Evolutionary conservation across 2,888 invertebrate species (phyloP).

Genomic region (Megalurothrips usitatus): DNA sequence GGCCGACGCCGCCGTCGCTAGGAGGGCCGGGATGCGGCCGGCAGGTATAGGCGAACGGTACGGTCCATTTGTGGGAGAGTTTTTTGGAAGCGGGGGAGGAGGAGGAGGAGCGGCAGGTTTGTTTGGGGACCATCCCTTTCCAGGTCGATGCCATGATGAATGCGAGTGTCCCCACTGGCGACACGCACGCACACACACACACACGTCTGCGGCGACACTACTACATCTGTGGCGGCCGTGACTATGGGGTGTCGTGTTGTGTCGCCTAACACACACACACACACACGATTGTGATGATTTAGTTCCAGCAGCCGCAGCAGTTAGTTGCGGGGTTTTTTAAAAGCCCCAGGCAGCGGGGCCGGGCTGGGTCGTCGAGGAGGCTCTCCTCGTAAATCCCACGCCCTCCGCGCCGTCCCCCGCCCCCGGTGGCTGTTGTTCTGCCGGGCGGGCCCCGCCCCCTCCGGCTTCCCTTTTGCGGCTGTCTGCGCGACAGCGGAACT

Average conservation of each 20-base stretch:
- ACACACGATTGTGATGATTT: background rate
- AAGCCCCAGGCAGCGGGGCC: background rate
- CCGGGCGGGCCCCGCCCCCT: background rate
- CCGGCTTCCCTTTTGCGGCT: background rate
- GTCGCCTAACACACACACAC: background rate
- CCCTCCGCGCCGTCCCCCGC: background rate
- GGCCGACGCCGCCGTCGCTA: background rate
- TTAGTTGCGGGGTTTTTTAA: no score
- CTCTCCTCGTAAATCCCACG: background rate
- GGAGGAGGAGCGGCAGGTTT: background rate
- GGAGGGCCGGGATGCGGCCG: background rate
- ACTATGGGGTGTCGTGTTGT: background rate
- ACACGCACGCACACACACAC: background rate
- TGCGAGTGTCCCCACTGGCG: background rate
- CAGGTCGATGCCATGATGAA: background rate
- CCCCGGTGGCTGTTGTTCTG: background rate
- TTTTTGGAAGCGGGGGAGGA: background rate
- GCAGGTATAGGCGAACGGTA: background rate
- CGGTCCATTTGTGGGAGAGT: slow-evolving; percentile 13
- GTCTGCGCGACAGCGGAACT: background rate
- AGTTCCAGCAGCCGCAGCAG: background rate
- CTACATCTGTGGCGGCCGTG: no score
- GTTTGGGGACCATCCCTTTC: slow-evolving; percentile 9
- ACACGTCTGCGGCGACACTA: slow-evolving; percentile 1
- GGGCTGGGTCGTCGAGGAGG: background rate